These are phyloP conservation scores for Heteropelma amictum DNA, from an alignment of 2,888 invertebrate species.

Conservation along the genomic window DNA sequence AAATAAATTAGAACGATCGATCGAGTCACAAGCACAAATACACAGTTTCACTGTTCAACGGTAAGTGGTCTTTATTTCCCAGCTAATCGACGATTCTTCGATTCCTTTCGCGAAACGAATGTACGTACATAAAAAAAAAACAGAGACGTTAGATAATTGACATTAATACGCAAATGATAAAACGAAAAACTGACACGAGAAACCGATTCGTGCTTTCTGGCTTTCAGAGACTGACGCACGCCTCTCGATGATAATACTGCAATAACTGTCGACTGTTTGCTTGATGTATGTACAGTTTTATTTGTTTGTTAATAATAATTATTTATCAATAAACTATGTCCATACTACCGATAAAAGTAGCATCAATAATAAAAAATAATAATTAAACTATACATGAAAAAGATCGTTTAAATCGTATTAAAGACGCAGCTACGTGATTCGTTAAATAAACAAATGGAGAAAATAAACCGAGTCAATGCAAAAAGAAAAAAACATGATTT, in stretches of 20 bases:
- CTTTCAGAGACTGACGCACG: conserved; percentile 25
- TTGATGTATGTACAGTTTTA: conserved; percentile 51
- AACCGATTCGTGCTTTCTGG: conserved; percentile 27
- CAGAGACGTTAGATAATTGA: conserved; percentile 19
- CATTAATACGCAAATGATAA: conserved; percentile 32
- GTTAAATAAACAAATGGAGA: conserved; percentile 11
- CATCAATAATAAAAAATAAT: conserved; percentile 33
- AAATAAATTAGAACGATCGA: background rate
- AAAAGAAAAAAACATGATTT: conserved; percentile 15
- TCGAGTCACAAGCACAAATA: background rate
- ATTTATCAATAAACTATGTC: conserved; percentile 44
- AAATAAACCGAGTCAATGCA: conserved; percentile 6
- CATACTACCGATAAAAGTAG: conserved; percentile 29
- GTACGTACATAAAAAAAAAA: conserved; percentile 31
- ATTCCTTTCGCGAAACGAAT: conserved; percentile 34
- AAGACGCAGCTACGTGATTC: conserved; percentile 23
- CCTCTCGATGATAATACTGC: conserved; percentile 50
- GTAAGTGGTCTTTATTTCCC: conserved; percentile 53
- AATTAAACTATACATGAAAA: conserved; percentile 48
- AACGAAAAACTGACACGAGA: conserved; percentile 13
- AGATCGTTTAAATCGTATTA: conserved; percentile 46
- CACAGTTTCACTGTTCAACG: conserved; percentile 24
- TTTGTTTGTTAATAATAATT: conserved; percentile 39
- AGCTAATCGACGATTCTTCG: conserved; percentile 44
- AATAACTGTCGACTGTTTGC: conserved; percentile 52